Evolutionary conservation across 2,888 invertebrate genomes (phyloP), one percentile per base, ranked within the genome.

Genomic region (Tetragonisca angustula): DNA sequence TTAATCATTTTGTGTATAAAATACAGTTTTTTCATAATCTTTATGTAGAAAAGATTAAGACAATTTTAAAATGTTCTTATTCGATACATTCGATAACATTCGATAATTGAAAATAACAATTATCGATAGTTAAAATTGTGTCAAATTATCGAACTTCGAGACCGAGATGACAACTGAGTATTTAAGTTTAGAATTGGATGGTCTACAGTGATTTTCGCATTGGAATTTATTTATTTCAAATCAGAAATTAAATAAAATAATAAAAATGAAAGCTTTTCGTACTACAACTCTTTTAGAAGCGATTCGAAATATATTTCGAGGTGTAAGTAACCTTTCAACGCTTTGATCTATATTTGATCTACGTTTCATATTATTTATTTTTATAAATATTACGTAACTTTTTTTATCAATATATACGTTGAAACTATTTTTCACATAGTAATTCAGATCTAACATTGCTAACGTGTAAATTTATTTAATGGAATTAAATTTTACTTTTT

Each of bases 321-420:
- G 91, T 74, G 91, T 91, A 89, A 90, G 91, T 89, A 32, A 84
- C 21, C 64, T n/a, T 15, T 36, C 88, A 32, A 84, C n/a, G 67
- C 19, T 15, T 36, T 59, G 19, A 13, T 59, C 64, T 72, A 27
- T 24, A 52, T 9, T 76, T 19, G 4, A 70, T 36, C 2, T 61
- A 15, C 4, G 17, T 65, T 43, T 49, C 13, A 32, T 67, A 19
- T 36, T 59, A 24, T 49, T 72, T 68, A 69, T 73, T 77, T 77
- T 65, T 78, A 15, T 62, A n/a, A 11, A 62, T 27, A 72, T 72
- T 72, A 72, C 27, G 4, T 62, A 72, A 72, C 17, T 62, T 50
- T 36, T 59, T 65, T 75, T 62, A 27, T 36, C 50, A 21, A 32
- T 3, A 0, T 49, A 5, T 72, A 61, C 49, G 50, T 24, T 71